Conservation (phyloP, 1,140 invertebrate genomes). For the Phthorimaea operculella region DNA sequence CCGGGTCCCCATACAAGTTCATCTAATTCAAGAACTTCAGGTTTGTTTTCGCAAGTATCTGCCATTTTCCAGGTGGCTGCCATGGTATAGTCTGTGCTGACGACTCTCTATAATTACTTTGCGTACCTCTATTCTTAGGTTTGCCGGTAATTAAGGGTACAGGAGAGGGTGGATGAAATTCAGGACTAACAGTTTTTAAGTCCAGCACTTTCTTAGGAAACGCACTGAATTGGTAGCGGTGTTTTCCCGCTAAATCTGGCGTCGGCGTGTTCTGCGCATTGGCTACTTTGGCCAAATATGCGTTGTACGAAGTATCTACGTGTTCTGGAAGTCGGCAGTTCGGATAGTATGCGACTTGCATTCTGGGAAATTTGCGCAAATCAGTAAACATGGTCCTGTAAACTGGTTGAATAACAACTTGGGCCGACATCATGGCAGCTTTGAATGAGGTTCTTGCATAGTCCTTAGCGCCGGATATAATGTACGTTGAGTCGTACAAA, state of each 20-base stretch:
- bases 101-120: conserved; percentile 78
- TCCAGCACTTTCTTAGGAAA: conserved; percentile 29
- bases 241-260: conserved; percentile 30
- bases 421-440: conserved; percentile 63
- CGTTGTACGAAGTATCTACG: conserved; percentile 46
- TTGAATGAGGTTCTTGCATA: conserved; percentile 63
- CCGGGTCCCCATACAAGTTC: conserved; percentile 70
- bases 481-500: conserved; percentile 63
- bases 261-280: conserved; percentile 8
- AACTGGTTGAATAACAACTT: conserved; percentile 47
- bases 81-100: conserved; percentile 83
- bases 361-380: conserved; percentile 18
- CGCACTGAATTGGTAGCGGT: conserved; percentile 32
- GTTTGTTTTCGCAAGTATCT: conserved; percentile 46
- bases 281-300: conserved; percentile 26
- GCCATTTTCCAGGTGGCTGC: conserved; percentile 72
- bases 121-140: conserved; percentile 64
- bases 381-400: not conserved
- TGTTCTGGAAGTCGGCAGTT: conserved; percentile 53
- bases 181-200: conserved; percentile 24
- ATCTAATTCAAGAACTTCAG: conserved; percentile 73
- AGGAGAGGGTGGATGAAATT: conserved; percentile 31
- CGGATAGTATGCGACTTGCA: conserved; percentile 32
- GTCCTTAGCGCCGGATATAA: conserved; percentile 66
- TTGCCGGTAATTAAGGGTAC: conserved; percentile 11